These are phyloP conservation scores for Ceyx cyanopectus DNA, from an alignment of 2,113 vertebrate genomes.

Conservation along the genomic window DNA sequence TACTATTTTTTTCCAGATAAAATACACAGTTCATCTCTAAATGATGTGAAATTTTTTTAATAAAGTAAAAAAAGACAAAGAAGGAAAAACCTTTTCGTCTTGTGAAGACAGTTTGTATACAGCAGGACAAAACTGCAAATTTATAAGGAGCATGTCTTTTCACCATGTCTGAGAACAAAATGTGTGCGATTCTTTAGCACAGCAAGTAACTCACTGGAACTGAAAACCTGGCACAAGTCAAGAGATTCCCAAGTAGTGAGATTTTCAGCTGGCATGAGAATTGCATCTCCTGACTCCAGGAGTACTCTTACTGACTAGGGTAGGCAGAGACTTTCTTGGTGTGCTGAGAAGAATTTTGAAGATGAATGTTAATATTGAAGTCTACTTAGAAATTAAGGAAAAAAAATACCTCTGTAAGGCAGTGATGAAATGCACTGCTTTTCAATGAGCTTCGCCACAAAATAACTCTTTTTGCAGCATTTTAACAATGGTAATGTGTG, in stretches of 20 bases:
- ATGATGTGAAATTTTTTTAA: background rate
- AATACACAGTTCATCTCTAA: background rate
- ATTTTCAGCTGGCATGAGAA: background rate
- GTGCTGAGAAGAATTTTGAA: background rate
- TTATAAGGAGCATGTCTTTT: rapidly evolving
- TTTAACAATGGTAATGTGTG: background rate
- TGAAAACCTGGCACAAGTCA: background rate
- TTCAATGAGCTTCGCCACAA: background rate
- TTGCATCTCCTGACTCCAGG: background rate
- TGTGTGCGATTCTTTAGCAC: background rate
- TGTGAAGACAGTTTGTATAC: background rate
- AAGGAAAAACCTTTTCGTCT: background rate
- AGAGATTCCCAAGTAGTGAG: background rate
- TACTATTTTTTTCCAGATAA: background rate
- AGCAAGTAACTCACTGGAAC: background rate
- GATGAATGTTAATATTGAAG: background rate
- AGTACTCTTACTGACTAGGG: background rate
- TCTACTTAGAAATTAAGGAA: background rate
- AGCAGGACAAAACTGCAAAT: background rate
- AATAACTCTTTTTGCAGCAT: background rate
- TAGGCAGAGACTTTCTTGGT: background rate
- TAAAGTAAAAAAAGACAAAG: background rate
- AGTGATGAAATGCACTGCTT: background rate
- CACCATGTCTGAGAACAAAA: background rate
- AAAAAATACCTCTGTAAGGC: background rate